phyloP scores from a whole-genome alignment of 2,888 invertebrate species.

The Andrena minutula region DNA sequence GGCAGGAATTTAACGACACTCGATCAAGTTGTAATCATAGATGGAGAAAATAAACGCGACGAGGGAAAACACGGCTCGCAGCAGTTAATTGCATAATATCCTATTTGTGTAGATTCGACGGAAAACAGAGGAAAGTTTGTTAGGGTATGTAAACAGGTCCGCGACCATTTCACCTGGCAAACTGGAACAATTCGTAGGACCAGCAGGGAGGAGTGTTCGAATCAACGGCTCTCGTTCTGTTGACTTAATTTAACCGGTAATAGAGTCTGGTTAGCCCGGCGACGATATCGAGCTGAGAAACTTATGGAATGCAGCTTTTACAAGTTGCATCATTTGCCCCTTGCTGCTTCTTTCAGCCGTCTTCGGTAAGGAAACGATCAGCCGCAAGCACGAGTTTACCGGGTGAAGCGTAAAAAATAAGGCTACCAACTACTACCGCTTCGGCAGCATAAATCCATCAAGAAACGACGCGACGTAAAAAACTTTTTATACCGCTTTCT shows the following conservation, averaged over 20 bases:
- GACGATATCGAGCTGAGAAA: slow-evolving; percentile 5
- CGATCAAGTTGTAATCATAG: not conserved
- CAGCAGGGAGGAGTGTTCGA: slow-evolving; percentile 9
- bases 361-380: not conserved
- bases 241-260: slow-evolving; percentile 26
- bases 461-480: slow-evolving; percentile 26
- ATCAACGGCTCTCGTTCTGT: not conserved
- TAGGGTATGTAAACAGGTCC: slow-evolving; percentile 10
- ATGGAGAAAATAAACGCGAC: not conserved
- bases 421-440: not conserved
- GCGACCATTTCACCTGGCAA: slow-evolving; percentile 5
- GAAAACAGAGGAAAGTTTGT: slow-evolving; percentile 14
- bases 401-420: not conserved
- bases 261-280: slow-evolving; percentile 20
- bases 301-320: not conserved
- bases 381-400: slow-evolving; percentile 1
- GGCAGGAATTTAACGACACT: slow-evolving; percentile 1
- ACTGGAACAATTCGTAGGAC: slow-evolving; percentile 10
- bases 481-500: slow-evolving; percentile 19
- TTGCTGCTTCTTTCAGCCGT: not conserved
- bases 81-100: slow-evolving; percentile 25
- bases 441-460: slow-evolving; percentile 28
- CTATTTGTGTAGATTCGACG: slow-evolving; percentile 18
- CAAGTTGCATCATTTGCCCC: not conserved
- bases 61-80: not conserved